Conservation (phyloP, 30 jellyfish, hydroid and myxozoan genomes). For the Aurelia sp. region DNA sequence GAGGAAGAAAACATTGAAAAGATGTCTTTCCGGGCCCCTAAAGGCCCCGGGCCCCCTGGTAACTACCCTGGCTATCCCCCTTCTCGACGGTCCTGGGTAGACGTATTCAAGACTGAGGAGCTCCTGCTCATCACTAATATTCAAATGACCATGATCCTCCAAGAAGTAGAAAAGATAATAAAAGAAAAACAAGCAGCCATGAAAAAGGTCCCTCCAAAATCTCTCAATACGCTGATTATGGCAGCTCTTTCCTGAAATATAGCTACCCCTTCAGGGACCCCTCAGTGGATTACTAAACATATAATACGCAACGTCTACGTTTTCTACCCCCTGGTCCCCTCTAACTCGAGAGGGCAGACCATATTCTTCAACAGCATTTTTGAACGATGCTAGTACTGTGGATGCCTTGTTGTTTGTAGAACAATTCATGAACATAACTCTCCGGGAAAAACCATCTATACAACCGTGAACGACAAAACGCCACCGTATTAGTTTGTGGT, state of each 20-base stretch:
- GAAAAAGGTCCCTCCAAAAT: slow-evolving; percentile 48
- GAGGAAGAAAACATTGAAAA: too few relatives aligned
- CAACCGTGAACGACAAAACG: slow-evolving; percentile 49
- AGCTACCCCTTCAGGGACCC: slow-evolving; percentile 63
- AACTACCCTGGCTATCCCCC: too few relatives aligned
- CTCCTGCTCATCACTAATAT: slow-evolving; percentile 9
- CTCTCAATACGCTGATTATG: slow-evolving; percentile 49
- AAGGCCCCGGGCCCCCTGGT: too few relatives aligned
- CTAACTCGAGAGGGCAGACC: slow-evolving; percentile 56
- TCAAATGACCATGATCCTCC: slow-evolving; percentile 12
- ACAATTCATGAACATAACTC: slow-evolving; percentile 17
- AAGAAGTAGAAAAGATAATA: slow-evolving; percentile 12
- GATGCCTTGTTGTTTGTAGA: slow-evolving; percentile 30
- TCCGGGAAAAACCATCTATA: slow-evolving; percentile 42
- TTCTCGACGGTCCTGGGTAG: too few relatives aligned
- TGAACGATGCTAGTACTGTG: slow-evolving; percentile 23
- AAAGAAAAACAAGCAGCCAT: slow-evolving; percentile 11
- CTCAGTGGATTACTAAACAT: slow-evolving; percentile 46
- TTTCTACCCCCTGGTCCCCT: slow-evolving; percentile 58
- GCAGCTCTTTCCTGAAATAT: slow-evolving; percentile 60
- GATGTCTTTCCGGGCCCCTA: too few relatives aligned
- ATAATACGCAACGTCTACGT: slow-evolving; percentile 46
- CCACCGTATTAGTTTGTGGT: slow-evolving; percentile 50
- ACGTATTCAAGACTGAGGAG: slow-evolving; percentile 15
- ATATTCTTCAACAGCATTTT: background rate